A percentile compares a stretch with the other conserved stretches of the same genome.
These are phyloP conservation scores for Mizuhopecten yessoensis DNA, from an alignment of 1,140 invertebrate species.

Conservation along the genomic window DNA sequence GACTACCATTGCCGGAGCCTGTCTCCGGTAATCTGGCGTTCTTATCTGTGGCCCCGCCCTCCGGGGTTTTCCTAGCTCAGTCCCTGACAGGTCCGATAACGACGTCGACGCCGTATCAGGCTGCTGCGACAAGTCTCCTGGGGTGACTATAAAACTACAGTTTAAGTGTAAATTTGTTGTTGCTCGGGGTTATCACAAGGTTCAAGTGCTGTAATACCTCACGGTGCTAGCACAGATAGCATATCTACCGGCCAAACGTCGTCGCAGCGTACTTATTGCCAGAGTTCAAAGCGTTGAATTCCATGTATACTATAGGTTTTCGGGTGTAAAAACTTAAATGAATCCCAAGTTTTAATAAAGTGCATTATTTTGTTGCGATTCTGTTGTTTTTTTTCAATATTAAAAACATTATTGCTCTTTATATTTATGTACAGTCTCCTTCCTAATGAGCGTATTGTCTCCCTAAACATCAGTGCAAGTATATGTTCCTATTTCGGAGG, in stretches of 20 bases:
- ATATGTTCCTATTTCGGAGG: too few relatives aligned
- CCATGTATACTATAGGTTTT: too few relatives aligned
- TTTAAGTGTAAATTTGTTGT: conserved; percentile 40
- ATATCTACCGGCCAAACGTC: conserved; percentile 7
- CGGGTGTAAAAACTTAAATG: too few relatives aligned
- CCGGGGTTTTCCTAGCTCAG: conserved; percentile 1
- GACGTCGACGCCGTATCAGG: neutral
- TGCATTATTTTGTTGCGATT: too few relatives aligned
- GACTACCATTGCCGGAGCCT: conserved; percentile 5
- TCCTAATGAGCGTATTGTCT: too few relatives aligned
- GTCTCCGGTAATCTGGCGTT: conserved; percentile 1
- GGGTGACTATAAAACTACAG: conserved; percentile 33
- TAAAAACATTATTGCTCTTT: too few relatives aligned
- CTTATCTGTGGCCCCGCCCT: conserved; percentile 10
- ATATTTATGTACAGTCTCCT: too few relatives aligned
- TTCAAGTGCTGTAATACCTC: conserved; percentile 38
- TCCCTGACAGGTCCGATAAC: conserved; percentile 30
- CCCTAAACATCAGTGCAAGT: too few relatives aligned
- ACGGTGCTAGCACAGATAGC: conserved; percentile 14
- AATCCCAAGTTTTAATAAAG: too few relatives aligned
- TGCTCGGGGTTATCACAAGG: conserved; percentile 21
- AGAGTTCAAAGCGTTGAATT: neutral
- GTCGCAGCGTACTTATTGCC: neutral
- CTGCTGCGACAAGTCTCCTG: conserved; percentile 30
- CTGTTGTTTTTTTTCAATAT: too few relatives aligned